Base-by-base conservation (phyloP, 2,888 invertebrate genomes). In the Temnothorax ravouxi region DNA sequence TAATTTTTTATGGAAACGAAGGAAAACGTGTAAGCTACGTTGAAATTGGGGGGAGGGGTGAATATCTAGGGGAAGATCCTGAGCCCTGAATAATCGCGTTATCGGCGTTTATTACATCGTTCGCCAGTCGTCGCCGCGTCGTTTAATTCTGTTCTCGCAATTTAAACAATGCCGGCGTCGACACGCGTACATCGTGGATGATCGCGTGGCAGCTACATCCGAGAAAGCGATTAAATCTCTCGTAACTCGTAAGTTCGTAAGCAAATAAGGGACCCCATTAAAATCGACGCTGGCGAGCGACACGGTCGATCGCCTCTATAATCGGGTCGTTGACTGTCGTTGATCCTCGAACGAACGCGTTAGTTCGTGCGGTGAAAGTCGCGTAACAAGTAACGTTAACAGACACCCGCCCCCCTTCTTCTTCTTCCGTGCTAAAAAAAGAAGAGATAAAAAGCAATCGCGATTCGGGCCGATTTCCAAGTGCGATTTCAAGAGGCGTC, bases 291-390 rank as follows among this genome's bases (percentile, higher is more conserved):
- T 71, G 71, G 8, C 41, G 38, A 76, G 21, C 18, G 59, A 69
- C n/a, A 77, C n/a, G 61, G 13, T 64, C 44, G 79, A 74, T 34
- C 59, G 76, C 47, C 47, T 47, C 59, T 74, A 74, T 74, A 74
- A 59, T 80, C 79, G 25, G 75, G 38, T 80, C 79, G 59, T 79
- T 79, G 77, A 79, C 72, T 56, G 71, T 69, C 6, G 18, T 34
- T 29, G 44, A 79, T 56, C 15, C 71, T 56, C 44, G 34, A 71
- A 29, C 41, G 72, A 75, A 3, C 34, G 47, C 29, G 54, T 41
- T 64, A 59, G 29, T 29, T 29, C 29, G 29, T 6, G 18, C 34
- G 59, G 79, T 80, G 79, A 80, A 80, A 80, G 79, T 84, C 47
- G 72, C 15, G 41, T 62, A 79, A 61, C 74, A 15, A 13, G 44